phyloP scores from a whole-genome alignment of 1,140 invertebrate species.

The Tetramorium simillimum region DNA sequence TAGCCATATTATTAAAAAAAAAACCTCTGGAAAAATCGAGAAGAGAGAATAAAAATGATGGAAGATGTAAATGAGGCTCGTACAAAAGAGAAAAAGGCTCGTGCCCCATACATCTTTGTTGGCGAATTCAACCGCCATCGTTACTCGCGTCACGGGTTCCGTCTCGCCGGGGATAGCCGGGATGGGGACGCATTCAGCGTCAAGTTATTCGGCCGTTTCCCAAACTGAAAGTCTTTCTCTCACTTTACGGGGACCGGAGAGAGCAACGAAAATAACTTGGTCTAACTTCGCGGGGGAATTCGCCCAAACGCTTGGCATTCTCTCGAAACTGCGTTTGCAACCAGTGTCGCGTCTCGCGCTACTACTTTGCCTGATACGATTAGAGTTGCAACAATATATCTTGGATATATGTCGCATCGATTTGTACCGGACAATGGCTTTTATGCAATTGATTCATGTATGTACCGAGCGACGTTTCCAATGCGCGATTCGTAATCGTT shows the following conservation, averaged over 20 bases:
- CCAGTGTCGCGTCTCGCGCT: neutral
- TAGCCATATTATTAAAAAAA: neutral
- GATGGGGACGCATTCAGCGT: constrained; percentile 22
- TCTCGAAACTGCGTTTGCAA: constrained; percentile 1
- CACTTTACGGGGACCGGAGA: neutral
- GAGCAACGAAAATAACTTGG: constrained; percentile 29
- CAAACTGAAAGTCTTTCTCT: constrained; percentile 17
- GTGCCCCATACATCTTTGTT: neutral
- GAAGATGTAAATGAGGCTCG: neutral
- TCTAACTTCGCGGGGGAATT: neutral
- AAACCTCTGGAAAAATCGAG: neutral
- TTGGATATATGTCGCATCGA: neutral
- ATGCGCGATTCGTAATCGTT: neutral
- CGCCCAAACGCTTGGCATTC: neutral
- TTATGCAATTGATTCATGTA: constrained; percentile 6
- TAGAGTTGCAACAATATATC: neutral
- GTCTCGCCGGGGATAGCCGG: no score
- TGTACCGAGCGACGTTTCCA: neutral
- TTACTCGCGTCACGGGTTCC: neutral
- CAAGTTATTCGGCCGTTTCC: constrained; percentile 41
- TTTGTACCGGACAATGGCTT: constrained; percentile 1
- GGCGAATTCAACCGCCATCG: constrained; percentile 1
- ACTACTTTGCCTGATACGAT: neutral
- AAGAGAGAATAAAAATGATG: neutral
- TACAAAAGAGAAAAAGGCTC: neutral